phyloP scores from a whole-genome alignment of 2,113 vertebrate genomes.

The Rhodinocichla rosea region DNA sequence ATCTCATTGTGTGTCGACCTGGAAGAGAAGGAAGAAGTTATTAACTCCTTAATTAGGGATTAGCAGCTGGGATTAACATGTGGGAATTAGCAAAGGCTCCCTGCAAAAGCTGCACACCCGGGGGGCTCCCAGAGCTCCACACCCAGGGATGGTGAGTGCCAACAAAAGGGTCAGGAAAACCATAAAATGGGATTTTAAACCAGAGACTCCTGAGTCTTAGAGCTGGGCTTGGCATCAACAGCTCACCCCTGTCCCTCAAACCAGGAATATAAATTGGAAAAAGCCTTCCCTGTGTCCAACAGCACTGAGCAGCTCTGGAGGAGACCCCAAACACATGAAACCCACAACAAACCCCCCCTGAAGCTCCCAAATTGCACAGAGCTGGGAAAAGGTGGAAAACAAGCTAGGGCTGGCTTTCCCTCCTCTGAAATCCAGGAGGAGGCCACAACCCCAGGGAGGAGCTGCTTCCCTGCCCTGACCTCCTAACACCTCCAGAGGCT shows the following conservation, averaged over 20 bases:
- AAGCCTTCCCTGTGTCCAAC: background rate
- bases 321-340: background rate
- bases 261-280: background rate
- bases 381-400: background rate
- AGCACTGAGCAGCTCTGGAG: background rate
- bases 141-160: background rate
- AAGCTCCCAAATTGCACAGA: fast-evolving
- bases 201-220: no score
- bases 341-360: background rate
- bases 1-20: conserved; percentile 98
- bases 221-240: no score
- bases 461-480: background rate
- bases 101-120: background rate
- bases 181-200: background rate
- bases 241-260: background rate
- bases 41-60: background rate
- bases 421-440: background rate
- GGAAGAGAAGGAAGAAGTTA: conserved; percentile 37
- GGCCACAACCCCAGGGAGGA: background rate
- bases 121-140: background rate
- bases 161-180: background rate
- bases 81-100: background rate
- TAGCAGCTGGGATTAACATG: background rate
- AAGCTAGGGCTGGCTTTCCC: fast-evolving
- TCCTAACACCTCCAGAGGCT: background rate